These are phyloP conservation scores for Forbesichthys papilliferus DNA, from an alignment of 2,113 vertebrate genomes.

Conservation along the genomic window DNA sequence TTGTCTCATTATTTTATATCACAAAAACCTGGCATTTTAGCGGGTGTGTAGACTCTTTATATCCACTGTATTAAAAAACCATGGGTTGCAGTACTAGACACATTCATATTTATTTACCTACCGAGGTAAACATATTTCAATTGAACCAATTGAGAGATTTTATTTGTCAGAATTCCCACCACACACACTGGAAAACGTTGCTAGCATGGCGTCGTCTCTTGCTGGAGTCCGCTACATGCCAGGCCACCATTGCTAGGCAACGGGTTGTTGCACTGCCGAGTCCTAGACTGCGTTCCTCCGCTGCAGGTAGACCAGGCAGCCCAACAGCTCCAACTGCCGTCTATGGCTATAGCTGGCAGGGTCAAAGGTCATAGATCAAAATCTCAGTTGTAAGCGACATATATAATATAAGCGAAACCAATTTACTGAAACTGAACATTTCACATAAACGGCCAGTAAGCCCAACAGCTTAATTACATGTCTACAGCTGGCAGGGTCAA, in stretches of 20 bases:
- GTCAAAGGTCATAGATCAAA: background rate
- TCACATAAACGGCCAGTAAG: conserved; percentile 75
- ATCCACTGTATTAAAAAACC: too few species aligned
- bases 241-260: conserved; percentile 72
- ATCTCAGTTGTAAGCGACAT: background rate
- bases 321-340: conserved; percentile 92
- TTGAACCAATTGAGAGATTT: background rate
- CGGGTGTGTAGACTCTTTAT: too few species aligned
- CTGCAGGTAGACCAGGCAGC: conserved; percentile 82
- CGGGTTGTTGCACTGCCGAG: conserved; percentile 85
- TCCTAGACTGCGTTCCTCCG: conserved; percentile 72
- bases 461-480: conserved; percentile 87
- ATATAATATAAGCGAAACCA: background rate
- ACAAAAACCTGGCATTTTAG: too few species aligned
- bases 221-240: conserved; percentile 73
- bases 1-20: too few species aligned
- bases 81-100: too few species aligned
- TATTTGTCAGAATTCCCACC: too few species aligned
- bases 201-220: conserved; percentile 78
- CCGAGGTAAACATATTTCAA: background rate
- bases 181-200: too few species aligned
- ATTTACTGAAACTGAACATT: too few species aligned
- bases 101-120: too few species aligned
- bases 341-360: conserved; percentile 72
- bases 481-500: conserved; percentile 66